phyloP scores from a whole-genome alignment of 2,888 invertebrate genomes.

The Octonoba sinensis region DNA sequence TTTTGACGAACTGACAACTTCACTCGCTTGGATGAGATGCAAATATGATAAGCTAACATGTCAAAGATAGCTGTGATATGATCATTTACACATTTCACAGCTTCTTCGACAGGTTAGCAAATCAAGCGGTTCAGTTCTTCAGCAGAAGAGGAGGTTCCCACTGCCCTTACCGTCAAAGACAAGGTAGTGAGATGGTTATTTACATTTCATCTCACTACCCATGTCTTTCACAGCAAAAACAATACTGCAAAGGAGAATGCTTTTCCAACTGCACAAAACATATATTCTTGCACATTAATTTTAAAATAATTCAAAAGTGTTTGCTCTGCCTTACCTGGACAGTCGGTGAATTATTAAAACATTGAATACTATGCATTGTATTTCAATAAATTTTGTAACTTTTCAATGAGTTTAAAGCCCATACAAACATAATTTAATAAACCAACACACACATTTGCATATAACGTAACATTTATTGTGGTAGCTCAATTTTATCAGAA shows the following conservation, averaged over 20 bases:
- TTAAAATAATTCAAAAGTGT: neutral
- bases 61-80: constrained; percentile 99
- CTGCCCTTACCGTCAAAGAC: constrained; percentile 85
- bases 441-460: too few relatives aligned
- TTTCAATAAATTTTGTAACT: too few relatives aligned
- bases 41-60: constrained; percentile 68
- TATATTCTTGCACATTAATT: neutral
- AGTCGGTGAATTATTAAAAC: too few relatives aligned
- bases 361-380: too few relatives aligned
- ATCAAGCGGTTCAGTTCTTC: neutral
- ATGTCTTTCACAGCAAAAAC: constrained; percentile 87
- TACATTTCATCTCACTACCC: constrained; percentile 94
- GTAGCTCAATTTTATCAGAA: too few relatives aligned
- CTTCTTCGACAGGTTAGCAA: constrained; percentile 78
- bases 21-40: constrained; percentile 20
- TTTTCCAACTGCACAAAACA: neutral
- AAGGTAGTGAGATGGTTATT: constrained; percentile 91
- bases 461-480: too few relatives aligned
- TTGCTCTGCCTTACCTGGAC: too few relatives aligned
- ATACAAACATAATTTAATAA: too few relatives aligned
- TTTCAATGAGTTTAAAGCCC: too few relatives aligned
- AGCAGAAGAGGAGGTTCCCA: neutral
- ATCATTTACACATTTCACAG: constrained; percentile 79
- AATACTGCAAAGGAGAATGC: neutral
- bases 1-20: constrained; percentile 93